phyloP scores from a whole-genome alignment of 1,140 invertebrate genomes.

The Lepidurus arcticus region DNA sequence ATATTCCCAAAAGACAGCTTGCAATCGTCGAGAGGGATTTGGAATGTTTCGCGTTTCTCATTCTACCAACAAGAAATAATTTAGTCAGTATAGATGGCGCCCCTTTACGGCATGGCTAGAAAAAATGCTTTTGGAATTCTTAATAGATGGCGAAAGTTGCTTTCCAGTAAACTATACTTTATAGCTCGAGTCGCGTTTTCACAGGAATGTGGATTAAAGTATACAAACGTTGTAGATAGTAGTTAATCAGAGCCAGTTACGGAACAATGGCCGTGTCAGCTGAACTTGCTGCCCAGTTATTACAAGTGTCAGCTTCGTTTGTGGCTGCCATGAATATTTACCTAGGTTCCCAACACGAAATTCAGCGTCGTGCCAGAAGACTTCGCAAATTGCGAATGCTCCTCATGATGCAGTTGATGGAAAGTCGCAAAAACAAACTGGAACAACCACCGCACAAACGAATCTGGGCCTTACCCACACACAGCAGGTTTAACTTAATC shows the following conservation, averaged over 20 bases:
- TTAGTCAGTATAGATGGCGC: no score
- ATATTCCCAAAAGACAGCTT: no score
- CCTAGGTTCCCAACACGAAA: conserved; percentile 28
- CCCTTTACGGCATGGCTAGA: no score
- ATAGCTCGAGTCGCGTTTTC: no score
- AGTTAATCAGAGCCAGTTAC: background rate
- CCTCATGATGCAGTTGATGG: conserved; percentile 30
- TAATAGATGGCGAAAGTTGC: no score
- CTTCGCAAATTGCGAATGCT: conserved; percentile 32
- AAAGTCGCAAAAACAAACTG: conserved; percentile 28
- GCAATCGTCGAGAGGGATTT: no score
- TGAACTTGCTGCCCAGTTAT: conserved; percentile 30
- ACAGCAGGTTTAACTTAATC: conserved; percentile 20
- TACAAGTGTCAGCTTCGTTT: conserved; percentile 32
- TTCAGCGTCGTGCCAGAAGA: conserved; percentile 30
- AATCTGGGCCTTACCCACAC: background rate
- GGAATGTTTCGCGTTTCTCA: no score
- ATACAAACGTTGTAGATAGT: no score
- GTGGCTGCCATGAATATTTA: conserved; percentile 30
- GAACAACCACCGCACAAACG: background rate
- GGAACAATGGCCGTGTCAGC: conserved; percentile 11
- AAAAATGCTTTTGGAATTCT: no score
- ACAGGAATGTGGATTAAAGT: no score
- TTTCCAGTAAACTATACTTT: no score
- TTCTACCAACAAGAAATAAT: no score